phyloP scores from a whole-genome alignment of 2,888 invertebrate genomes.

The Agonopterix heracliana region DNA sequence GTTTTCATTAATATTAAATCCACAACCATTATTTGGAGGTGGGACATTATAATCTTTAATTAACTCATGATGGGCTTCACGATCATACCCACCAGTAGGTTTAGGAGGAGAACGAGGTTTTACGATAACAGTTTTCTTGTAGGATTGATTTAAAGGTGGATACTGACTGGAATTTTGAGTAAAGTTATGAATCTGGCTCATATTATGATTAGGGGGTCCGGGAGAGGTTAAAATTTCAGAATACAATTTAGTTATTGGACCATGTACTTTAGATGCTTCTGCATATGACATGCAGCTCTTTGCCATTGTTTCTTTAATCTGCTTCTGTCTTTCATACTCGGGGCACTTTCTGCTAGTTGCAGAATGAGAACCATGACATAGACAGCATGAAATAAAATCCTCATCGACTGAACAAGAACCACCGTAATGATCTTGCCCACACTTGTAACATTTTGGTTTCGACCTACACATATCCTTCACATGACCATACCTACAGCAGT shows the following conservation, averaged over 20 bases:
- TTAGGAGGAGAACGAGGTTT: background rate
- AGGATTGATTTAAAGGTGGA: background rate
- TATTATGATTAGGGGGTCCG: no score
- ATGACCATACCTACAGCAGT: constrained; percentile 11
- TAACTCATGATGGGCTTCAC: background rate
- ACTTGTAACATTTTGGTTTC: background rate
- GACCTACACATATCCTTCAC: constrained; percentile 7
- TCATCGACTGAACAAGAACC: background rate
- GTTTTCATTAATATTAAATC: no score
- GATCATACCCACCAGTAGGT: background rate
- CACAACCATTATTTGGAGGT: background rate
- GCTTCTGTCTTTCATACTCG: no score
- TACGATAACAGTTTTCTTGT: background rate
- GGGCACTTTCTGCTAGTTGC: background rate
- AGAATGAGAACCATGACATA: background rate
- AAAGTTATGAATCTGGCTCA: no score
- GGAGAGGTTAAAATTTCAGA: no score
- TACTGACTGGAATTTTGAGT: no score
- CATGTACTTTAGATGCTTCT: no score
- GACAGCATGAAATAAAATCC: background rate
- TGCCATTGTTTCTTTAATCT: no score
- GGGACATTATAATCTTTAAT: background rate
- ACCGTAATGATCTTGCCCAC: background rate
- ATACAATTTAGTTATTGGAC: no score
- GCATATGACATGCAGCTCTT: no score